Evolutionary conservation across 1,140 invertebrate species (phyloP).

Genomic region (Anastatus disparis): DNA sequence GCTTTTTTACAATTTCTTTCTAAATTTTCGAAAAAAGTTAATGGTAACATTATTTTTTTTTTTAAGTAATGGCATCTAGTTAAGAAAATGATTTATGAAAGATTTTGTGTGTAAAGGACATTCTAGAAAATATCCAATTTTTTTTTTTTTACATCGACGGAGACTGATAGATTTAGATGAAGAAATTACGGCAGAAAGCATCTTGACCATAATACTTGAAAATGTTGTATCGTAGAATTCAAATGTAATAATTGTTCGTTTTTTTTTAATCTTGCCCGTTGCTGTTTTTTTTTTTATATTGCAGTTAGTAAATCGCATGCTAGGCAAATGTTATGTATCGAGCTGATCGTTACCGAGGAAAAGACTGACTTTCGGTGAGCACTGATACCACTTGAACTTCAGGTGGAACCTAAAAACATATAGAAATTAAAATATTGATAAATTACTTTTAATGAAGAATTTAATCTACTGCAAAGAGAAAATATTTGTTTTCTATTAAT

Average conservation of each 20-base stretch:
- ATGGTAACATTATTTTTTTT: background rate
- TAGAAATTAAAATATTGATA: too few species aligned
- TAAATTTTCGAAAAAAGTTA: background rate
- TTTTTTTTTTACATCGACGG: background rate
- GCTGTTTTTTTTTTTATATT: background rate
- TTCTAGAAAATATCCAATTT: background rate
- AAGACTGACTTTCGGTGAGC: conserved; percentile 2
- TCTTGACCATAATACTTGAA: background rate
- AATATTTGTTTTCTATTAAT: too few species aligned
- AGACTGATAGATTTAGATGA: background rate
- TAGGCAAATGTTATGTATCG: background rate
- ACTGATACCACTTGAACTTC: background rate
- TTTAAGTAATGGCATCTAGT: background rate
- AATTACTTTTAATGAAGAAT: too few species aligned
- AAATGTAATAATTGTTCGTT: background rate
- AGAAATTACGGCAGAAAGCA: background rate
- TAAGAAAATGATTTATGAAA: conserved; percentile 6
- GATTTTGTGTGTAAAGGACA: background rate
- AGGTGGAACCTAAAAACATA: background rate
- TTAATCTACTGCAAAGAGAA: too few species aligned
- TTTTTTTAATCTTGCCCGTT: background rate
- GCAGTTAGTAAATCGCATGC: background rate
- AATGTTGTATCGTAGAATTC: background rate
- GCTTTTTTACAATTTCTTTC: background rate
- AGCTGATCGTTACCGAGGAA: background rate